These are phyloP conservation scores for Suillia variegata DNA, from an alignment of 2,888 invertebrate species.

Conservation along the genomic window DNA sequence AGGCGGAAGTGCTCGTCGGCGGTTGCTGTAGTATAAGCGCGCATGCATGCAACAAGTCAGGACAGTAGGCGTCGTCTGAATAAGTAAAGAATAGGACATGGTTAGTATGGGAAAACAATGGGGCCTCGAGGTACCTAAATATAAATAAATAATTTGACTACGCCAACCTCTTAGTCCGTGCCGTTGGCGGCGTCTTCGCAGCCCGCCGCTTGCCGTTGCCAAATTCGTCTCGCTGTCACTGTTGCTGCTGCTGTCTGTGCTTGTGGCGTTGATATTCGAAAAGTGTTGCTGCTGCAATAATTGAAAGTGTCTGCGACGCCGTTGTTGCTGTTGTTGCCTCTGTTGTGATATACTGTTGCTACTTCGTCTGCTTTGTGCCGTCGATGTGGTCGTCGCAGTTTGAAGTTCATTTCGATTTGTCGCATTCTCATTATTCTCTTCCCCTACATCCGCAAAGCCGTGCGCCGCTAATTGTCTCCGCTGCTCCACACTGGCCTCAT, in stretches of 20 bases:
- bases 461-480: background rate
- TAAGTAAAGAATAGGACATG: constrained; percentile 11
- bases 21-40: constrained; percentile 52
- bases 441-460: no score
- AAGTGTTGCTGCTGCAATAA: constrained; percentile 36
- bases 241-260: constrained; percentile 33
- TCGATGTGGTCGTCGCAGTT: background rate
- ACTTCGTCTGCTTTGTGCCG: no score
- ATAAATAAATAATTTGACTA: no score
- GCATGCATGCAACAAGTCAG: constrained; percentile 57
- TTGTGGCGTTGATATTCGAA: constrained; percentile 33
- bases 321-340: constrained; percentile 24
- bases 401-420: constrained; percentile 17
- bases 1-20: constrained; percentile 45
- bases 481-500: constrained; percentile 1
- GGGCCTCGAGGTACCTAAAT: no score
- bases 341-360: no score
- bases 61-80: constrained; percentile 58
- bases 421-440: no score
- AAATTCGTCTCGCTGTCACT: constrained; percentile 19
- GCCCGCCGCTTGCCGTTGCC: constrained; percentile 18
- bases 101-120: no score
- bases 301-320: constrained; percentile 38
- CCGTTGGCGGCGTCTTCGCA: constrained; percentile 38
- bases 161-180: constrained; percentile 41